A percentile compares a stretch with the other conserved stretches of the same genome.
Evolutionary conservation across 2,113 vertebrate genomes (phyloP).

Genomic region (Neogobius melanostomus): DNA sequence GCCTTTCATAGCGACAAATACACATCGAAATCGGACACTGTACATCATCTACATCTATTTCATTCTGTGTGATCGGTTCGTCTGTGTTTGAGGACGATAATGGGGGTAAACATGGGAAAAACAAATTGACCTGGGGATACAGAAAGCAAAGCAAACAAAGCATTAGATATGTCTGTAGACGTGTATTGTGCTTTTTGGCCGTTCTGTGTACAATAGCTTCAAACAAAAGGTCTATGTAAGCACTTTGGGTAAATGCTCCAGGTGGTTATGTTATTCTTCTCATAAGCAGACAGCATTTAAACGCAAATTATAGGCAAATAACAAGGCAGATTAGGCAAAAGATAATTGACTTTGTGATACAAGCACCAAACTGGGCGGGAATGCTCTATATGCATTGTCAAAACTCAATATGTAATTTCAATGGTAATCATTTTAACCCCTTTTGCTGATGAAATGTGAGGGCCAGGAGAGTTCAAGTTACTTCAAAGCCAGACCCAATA

Average conservation of each 20-base stretch:
- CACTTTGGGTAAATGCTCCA: conserved; percentile 50
- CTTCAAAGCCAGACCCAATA: too few relatives aligned
- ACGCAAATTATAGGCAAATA: conserved; percentile 25
- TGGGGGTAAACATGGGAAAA: conserved; percentile 9
- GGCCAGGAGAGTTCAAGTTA: too few relatives aligned
- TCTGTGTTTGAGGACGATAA: conserved; percentile 17
- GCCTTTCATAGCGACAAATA: conserved; percentile 32
- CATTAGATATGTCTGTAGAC: conserved; percentile 60
- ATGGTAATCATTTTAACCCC: too few relatives aligned
- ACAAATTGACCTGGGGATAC: conserved; percentile 15
- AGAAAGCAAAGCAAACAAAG: conserved; percentile 19
- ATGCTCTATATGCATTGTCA: too few relatives aligned
- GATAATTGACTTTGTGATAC: too few relatives aligned
- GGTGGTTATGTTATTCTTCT: conserved; percentile 13
- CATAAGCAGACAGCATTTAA: conserved; percentile 17
- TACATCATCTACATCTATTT: conserved; percentile 17
- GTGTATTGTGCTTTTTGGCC: conserved; percentile 72
- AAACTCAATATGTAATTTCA: too few relatives aligned
- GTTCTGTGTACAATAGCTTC: conserved; percentile 59
- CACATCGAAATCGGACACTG: conserved; percentile 10
- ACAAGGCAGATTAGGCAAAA: not conserved
- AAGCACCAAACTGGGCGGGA: too few relatives aligned
- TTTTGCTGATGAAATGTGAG: too few relatives aligned
- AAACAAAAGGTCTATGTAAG: conserved; percentile 29
- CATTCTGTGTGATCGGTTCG: conserved; percentile 19